Conservation (phyloP, 2,888 invertebrate genomes). For the Marronus borbonicus region DNA sequence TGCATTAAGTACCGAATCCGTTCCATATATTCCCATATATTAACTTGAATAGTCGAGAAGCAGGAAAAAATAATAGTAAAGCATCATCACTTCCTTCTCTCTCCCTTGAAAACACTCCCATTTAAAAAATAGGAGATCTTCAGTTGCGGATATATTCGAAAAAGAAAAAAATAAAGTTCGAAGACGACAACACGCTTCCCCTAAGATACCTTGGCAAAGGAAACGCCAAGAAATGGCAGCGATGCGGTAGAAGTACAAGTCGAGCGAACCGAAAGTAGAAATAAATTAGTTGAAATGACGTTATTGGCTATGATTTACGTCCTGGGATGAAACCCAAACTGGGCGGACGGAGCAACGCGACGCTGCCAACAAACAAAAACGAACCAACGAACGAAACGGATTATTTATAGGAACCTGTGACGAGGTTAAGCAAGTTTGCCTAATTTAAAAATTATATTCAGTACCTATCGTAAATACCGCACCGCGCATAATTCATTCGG, state of each 20-base stretch:
- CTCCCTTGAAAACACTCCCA: constrained; percentile 38
- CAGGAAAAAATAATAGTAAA: constrained; percentile 33
- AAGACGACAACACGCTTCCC: constrained; percentile 49
- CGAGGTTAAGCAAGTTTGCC: constrained; percentile 19
- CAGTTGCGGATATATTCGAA: constrained; percentile 50
- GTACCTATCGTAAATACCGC: constrained; percentile 36
- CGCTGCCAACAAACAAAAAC: constrained; percentile 16
- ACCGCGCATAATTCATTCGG: constrained; percentile 26
- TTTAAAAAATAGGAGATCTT: constrained; percentile 30
- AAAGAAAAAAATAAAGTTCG: constrained; percentile 52
- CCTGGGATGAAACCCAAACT: constrained; percentile 38
- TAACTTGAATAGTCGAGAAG: neutral
- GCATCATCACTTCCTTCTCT: neutral
- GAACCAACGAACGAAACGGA: constrained; percentile 19
- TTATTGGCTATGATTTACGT: constrained; percentile 58
- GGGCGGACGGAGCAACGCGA: constrained; percentile 33
- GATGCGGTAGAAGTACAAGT: constrained; percentile 52
- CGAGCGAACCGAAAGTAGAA: constrained; percentile 55
- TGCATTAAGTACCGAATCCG: too few species aligned
- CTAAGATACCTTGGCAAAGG: constrained; percentile 52
- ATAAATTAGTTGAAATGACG: constrained; percentile 58
- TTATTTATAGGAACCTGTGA: constrained; percentile 34
- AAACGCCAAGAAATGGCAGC: constrained; percentile 53
- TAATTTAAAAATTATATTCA: constrained; percentile 42
- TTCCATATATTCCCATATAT: neutral